These are phyloP conservation scores for Cuculus canorus DNA, from an alignment of 2,797 vertebrate species.

Conservation along the genomic window DNA sequence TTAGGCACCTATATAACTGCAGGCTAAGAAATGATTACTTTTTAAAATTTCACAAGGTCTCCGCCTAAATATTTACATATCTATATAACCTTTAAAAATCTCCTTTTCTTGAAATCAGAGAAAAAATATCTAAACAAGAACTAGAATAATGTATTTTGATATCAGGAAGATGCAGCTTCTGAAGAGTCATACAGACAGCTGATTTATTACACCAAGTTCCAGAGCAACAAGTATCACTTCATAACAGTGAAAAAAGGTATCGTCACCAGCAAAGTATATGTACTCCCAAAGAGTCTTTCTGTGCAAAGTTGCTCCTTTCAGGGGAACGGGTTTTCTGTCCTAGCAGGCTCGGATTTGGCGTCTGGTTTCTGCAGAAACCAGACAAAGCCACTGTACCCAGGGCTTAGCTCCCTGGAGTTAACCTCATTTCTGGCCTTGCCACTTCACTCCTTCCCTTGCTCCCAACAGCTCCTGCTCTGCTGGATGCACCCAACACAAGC, in stretches of 20 bases:
- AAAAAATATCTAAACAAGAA: not conserved
- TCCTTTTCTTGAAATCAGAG: not conserved
- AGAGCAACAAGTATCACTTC: not conserved
- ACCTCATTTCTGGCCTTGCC: not conserved
- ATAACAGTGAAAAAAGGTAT: not conserved
- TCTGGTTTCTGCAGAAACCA: not conserved
- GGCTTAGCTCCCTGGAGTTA: not conserved
- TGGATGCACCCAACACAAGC: not conserved
- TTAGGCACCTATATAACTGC: not conserved
- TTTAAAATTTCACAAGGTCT: not conserved
- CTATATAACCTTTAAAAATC: not conserved
- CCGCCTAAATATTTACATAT: not conserved
- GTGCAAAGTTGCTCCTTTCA: not conserved
- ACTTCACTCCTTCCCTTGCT: not conserved
- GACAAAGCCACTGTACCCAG: not conserved
- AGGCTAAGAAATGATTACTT: not conserved
- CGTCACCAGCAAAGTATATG: not conserved
- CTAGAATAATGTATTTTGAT: not conserved
- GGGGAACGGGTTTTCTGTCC: not conserved
- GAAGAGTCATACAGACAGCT: not conserved
- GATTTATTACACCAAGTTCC: not conserved
- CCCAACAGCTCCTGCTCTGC: not conserved
- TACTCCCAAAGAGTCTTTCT: not conserved
- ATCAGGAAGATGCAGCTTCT: not conserved
- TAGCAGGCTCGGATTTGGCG: not conserved